Evolutionary conservation across 2,888 invertebrate species (phyloP), one percentile per base, ranked within the genome.

Genomic region (Lasioglossum calceatum): DNA sequence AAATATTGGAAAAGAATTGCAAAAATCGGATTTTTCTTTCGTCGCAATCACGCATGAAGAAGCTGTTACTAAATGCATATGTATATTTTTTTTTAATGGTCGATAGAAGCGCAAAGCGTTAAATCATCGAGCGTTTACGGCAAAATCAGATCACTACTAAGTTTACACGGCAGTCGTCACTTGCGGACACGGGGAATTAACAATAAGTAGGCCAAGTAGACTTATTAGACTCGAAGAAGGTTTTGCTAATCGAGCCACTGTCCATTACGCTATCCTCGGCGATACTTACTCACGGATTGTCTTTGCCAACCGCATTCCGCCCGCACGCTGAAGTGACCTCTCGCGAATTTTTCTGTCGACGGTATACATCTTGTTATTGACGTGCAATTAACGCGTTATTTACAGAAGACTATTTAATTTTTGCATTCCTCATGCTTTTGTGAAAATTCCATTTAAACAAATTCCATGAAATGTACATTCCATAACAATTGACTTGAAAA

Each of bases 161-260:
- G 44, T 75, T 81, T 82, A 76, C 72, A 77, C 54, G 85, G 75
- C 79, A 73, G 77, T 89, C 76, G 81, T 27, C 80, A 79, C 87
- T 84, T 67, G 82, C 91, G 84, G 81, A 87, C 82, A 87, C 81
- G 84, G 82, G 91, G 82, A 87, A 91, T 91, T 91, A 88, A 84
- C 80, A 79, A 86, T 88, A 91, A 91, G 89, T 91, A 88, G 91
- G 91, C 86, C 91, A 91, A 89, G 88, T 87, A 87, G 85, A 87
- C 85, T 82, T 79, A 84, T 90, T 87, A 91, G 84, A 77, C 82
- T 79, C 77, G 86, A 85, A 87, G 90, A 89, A 90, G 84, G 74
- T 77, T 86, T 72, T 75, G 83, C 84, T 90, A 90, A 90, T 87
- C 90, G 80, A 90, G 87, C 71, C 81, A 77, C 82, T 70, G 58